Conservation (phyloP, 2,113 vertebrate genomes). For the Sporophila hypoxantha region DNA sequence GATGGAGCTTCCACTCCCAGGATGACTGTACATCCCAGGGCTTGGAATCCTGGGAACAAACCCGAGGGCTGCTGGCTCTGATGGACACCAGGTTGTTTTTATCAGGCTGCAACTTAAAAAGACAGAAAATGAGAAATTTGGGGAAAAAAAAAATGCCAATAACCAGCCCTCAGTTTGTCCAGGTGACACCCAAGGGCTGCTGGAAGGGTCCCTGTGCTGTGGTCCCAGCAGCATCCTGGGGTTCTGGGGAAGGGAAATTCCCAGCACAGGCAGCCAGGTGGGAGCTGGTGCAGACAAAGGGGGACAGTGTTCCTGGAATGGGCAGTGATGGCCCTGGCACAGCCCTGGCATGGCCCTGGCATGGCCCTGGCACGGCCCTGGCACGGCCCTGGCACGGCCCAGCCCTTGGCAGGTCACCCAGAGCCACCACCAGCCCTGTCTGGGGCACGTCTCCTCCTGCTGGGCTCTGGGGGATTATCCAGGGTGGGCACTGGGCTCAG, state of each 20-base stretch:
- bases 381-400: not conserved
- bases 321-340: not conserved
- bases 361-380: not conserved
- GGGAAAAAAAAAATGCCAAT: accelerated
- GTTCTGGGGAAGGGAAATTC: not conserved
- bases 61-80: not conserved
- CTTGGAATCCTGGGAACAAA: no score
- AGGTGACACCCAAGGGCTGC: not conserved
- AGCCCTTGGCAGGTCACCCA: not conserved
- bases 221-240: accelerated
- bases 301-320: not conserved
- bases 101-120: not conserved
- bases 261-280: not conserved
- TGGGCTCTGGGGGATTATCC: not conserved
- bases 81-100: not conserved
- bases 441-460: not conserved
- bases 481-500: not conserved
- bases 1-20: no score
- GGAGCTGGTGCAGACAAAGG: not conserved
- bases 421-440: accelerated
- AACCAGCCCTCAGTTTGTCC: not conserved
- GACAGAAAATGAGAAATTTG: not conserved
- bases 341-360: no score
- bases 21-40: accelerated
- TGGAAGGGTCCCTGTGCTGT: not conserved